Conservation (phyloP, 2,797 vertebrate species). For the Eidolon dupreanum region DNA sequence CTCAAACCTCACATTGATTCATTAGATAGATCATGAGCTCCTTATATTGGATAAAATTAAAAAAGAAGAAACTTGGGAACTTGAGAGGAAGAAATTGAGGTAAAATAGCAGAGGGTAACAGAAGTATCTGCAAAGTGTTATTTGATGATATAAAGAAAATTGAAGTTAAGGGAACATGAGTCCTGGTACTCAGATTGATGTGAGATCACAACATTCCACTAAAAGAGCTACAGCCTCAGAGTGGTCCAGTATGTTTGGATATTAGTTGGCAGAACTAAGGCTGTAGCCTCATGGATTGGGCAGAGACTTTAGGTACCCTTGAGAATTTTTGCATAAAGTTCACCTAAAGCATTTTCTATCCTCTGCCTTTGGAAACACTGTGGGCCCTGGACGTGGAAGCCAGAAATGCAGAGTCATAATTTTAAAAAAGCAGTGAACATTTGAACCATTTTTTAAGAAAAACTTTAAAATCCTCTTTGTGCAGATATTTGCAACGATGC, state of each 20-base stretch:
- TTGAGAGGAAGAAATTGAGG: not conserved
- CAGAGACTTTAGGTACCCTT: not conserved
- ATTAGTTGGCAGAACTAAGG: not conserved
- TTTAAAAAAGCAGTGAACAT: not conserved
- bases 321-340: not conserved
- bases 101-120: not conserved
- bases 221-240: not conserved
- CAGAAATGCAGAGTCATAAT: not conserved
- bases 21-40: not conserved
- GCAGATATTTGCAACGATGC: not conserved
- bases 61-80: not conserved
- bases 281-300: not conserved
- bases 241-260: not conserved
- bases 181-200: not conserved
- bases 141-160: not conserved
- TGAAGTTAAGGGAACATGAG: not conserved
- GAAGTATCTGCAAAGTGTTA: not conserved
- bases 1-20: not conserved
- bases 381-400: not conserved
- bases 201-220: not conserved
- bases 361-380: not conserved
- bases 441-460: not conserved
- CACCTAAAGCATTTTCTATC: not conserved
- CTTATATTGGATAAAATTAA: not conserved
- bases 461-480: not conserved